A percentile compares a stretch with the other conserved stretches of the same genome.
phyloP scores from a whole-genome alignment of 2,888 invertebrate genomes.

The Machimus atricapillus region DNA sequence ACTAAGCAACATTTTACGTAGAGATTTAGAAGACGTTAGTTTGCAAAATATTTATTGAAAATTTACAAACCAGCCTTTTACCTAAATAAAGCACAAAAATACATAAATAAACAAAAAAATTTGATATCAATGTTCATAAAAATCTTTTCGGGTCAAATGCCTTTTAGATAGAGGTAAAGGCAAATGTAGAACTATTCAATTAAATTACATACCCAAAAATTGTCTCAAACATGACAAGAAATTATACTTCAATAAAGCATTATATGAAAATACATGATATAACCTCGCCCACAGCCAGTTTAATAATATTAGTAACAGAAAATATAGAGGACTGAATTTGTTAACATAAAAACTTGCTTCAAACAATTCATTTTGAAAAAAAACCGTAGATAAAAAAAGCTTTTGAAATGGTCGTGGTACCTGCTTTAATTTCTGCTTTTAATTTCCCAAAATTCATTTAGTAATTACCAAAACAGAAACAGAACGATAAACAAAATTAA shows the following conservation, averaged over 20 bases:
- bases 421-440: constrained; percentile 46
- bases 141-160: too few relatives aligned
- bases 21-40: too few relatives aligned
- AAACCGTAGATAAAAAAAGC: constrained; percentile 23
- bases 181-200: neutral
- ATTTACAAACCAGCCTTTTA: neutral
- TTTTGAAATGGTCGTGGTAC: constrained; percentile 50
- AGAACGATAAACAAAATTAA: neutral
- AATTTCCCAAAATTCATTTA: constrained; percentile 45
- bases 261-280: neutral
- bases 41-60: too few relatives aligned
- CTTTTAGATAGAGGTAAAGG: neutral
- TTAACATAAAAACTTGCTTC: constrained; percentile 34
- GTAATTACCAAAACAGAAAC: neutral
- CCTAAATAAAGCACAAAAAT: too few relatives aligned
- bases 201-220: constrained; percentile 1
- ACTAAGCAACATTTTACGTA: neutral
- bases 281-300: neutral
- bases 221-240: neutral
- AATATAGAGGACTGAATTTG: neutral
- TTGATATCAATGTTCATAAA: neutral
- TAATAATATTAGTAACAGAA: constrained; percentile 11
- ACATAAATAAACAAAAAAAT: neutral
- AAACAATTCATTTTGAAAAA: constrained; percentile 32
- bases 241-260: neutral